Percentiles rank a stretch among this genome's conserved stretches.
These are phyloP conservation scores for Octodon degus DNA, from an alignment of 2,113 vertebrate genomes.

Conservation along the genomic window DNA sequence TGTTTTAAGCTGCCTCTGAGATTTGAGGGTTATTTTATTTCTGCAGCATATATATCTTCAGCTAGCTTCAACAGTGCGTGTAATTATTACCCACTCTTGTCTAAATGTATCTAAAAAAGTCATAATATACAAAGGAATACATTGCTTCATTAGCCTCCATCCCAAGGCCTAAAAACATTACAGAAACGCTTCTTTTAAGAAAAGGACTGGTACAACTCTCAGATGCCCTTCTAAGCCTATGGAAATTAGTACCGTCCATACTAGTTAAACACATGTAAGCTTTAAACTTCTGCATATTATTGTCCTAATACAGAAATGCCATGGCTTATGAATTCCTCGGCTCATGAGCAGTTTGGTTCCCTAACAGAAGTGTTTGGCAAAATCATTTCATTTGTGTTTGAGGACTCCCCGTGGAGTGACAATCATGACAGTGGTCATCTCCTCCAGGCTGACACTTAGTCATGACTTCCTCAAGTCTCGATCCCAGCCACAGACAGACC, in stretches of 20 bases:
- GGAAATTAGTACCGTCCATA: slow-evolving; percentile 33
- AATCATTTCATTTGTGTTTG: neutral
- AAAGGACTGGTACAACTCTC: neutral
- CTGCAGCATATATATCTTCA: neutral
- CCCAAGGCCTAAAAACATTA: slow-evolving; percentile 38
- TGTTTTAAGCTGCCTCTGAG: slow-evolving; percentile 17
- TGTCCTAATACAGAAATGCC: neutral
- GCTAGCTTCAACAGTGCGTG: neutral
- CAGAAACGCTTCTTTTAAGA: slow-evolving; percentile 16
- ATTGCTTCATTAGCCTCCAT: slow-evolving; percentile 24
- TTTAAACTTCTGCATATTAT: slow-evolving; percentile 8
- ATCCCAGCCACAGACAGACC: neutral
- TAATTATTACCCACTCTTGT: slow-evolving; percentile 20
- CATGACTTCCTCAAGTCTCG: neutral
- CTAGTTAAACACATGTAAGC: slow-evolving; percentile 22
- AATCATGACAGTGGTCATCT: neutral
- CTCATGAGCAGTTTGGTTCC: neutral
- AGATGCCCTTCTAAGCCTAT: slow-evolving; percentile 1
- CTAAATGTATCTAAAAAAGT: neutral
- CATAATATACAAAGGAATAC: neutral
- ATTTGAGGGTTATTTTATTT: slow-evolving; percentile 8
- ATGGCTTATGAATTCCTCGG: neutral
- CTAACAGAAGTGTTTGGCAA: neutral
- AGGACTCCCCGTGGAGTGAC: neutral
- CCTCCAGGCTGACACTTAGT: neutral